Base-by-base conservation (phyloP, 2,113 vertebrate species). In the Indri indri region DNA sequence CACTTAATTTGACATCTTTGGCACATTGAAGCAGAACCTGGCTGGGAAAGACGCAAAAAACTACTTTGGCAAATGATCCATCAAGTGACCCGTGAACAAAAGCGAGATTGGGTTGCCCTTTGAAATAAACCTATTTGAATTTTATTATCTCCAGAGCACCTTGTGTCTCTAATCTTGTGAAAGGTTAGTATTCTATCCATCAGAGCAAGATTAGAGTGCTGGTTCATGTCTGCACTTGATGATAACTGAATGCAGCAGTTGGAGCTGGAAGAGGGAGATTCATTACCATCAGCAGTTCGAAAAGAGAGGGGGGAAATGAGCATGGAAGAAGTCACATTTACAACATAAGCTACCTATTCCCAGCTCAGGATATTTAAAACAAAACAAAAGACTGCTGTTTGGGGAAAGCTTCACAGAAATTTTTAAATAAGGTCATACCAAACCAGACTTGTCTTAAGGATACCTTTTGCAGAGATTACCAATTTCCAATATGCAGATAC, bases 61-160 rank as follows among this genome's bases (percentile, higher is more conserved):
- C 96, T 98, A 89, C 98, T 96, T 97, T 98, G 98, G 98, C 98
- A 98, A 98, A 98, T 98, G 98, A 98, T 98, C 98, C 98, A 97
- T 98, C 98, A 98, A 98, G 97, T 98, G 99, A 99, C 98, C 99
- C 98, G 93, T 98, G 98, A 98, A 98, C 92, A 98, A 98, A 99
- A 98, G 98, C 34, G 87, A 98, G 98, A 99, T 99, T 99, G 98
- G 98, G 98, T 98, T 99, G 98, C 98, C 98, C 98, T 99, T 99
- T 98, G 98, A 98, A 98, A 98, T 98, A 98, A 99, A 99, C 98
- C 98, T 98, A 98, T 99, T 99, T 99, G 98, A 99, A 99, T 99
- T 98, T 98, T 99, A 99, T 99, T 99, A 99, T 99, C 98, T 98
- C 93, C 97, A 97, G 96, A 98, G 96, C 98, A 98, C 98, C 97